Conservation (phyloP, 1,140 invertebrate genomes). For the Plectus sambesii region DNA sequence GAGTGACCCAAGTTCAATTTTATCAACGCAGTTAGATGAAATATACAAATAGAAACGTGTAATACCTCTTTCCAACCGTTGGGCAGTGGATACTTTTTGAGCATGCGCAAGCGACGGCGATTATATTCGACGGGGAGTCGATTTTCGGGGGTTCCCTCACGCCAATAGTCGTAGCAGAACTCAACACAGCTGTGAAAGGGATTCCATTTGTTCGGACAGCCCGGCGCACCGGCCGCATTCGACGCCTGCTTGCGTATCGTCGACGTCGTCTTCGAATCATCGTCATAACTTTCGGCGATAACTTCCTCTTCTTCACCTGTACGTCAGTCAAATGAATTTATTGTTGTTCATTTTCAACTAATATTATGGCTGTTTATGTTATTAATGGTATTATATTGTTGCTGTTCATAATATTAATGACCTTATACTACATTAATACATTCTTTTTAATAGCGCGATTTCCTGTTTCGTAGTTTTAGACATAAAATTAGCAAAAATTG, state of each 20-base stretch:
- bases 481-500: too few species aligned
- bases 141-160: conserved; percentile 60
- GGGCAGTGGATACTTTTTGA: conserved; percentile 79
- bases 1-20: too few species aligned
- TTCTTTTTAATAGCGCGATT: too few species aligned
- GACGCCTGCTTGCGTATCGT: conserved; percentile 18
- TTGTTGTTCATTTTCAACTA: too few species aligned
- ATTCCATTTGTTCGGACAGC: conserved; percentile 92
- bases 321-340: too few species aligned
- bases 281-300: conserved; percentile 74
- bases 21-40: too few species aligned
- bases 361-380: too few species aligned
- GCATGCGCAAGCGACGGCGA: conserved; percentile 60
- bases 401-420: too few species aligned
- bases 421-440: too few species aligned
- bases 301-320: conserved; percentile 58
- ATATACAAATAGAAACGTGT: too few species aligned
- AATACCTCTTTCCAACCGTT: conserved; percentile 78
- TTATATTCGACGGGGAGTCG: conserved; percentile 59
- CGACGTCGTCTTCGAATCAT: conserved; percentile 21
- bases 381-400: too few species aligned
- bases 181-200: conserved; percentile 80
- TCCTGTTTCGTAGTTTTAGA: too few species aligned
- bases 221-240: conserved; percentile 47
- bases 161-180: conserved; percentile 79